These are phyloP conservation scores for Cataglyphis hispanica DNA, from an alignment of 1,140 invertebrate genomes.

Conservation along the genomic window DNA sequence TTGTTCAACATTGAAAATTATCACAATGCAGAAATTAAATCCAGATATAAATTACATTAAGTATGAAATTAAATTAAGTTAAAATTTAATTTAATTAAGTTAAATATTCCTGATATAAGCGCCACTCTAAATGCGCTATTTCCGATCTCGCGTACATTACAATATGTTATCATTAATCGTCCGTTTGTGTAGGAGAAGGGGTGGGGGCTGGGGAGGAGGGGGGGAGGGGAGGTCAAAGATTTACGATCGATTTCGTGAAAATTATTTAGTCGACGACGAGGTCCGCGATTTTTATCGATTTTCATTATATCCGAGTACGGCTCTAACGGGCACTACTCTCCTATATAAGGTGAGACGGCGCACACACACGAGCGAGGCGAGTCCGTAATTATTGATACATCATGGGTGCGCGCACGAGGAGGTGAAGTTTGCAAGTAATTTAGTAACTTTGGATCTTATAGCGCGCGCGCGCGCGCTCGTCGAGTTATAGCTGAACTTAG, in stretches of 20 bases:
- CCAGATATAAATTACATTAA: conserved; percentile 53
- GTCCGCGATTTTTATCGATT: conserved; percentile 27
- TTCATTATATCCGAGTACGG: neutral
- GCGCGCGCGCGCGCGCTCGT: conserved; percentile 55
- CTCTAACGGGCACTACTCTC: neutral
- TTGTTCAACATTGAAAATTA: conserved; percentile 50
- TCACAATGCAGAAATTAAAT: conserved; percentile 55
- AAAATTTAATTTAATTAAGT: conserved; percentile 50
- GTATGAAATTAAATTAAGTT: conserved; percentile 34
- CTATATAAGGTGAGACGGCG: conserved; percentile 4
- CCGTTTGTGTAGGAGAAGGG: too few relatives aligned
- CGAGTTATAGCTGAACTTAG: conserved; percentile 63
- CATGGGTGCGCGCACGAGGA: conserved; percentile 59
- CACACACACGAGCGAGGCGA: conserved; percentile 48
- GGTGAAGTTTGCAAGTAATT: conserved; percentile 63
- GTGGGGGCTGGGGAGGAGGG: too few relatives aligned
- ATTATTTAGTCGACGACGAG: conserved; percentile 14
- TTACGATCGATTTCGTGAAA: neutral
- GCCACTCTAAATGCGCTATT: conserved; percentile 35
- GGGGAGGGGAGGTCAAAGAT: too few relatives aligned
- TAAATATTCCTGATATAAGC: conserved; percentile 49
- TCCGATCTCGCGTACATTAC: neutral
- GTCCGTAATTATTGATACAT: conserved; percentile 63
- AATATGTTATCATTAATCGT: conserved; percentile 36
- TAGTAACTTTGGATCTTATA: conserved; percentile 62